A percentile compares a stretch with the other conserved stretches of the same genome.
phyloP scores from a whole-genome alignment of 2,888 invertebrate species.

The Cyclophora albipunctata region DNA sequence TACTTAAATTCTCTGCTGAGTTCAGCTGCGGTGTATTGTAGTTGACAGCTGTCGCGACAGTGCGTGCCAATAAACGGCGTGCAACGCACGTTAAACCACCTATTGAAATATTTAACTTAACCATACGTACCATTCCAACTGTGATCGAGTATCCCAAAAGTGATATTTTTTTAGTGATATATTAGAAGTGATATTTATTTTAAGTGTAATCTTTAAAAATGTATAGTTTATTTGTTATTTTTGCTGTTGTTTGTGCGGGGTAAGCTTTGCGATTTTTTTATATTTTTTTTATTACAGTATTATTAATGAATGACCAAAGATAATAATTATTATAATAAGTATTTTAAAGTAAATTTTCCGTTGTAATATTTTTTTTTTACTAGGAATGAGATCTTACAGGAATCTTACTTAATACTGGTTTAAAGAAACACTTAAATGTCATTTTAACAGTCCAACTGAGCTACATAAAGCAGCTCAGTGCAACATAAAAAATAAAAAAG shows the following conservation, averaged over 20 bases:
- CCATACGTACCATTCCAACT: constrained; percentile 4
- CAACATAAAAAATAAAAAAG: too few species aligned
- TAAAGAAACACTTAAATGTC: too few species aligned
- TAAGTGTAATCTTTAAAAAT: constrained; percentile 10
- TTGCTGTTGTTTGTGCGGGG: constrained; percentile 18
- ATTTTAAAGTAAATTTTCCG: too few species aligned
- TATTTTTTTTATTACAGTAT: too few species aligned
- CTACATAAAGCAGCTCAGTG: too few species aligned
- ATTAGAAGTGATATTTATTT: constrained; percentile 14
- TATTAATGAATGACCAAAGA: too few species aligned
- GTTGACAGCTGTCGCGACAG: constrained; percentile 10
- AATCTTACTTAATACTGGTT: too few species aligned
- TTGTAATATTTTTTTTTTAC: too few species aligned
- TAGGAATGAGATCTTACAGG: too few species aligned
- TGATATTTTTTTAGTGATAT: constrained; percentile 2
- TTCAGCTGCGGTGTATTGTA: constrained; percentile 9
- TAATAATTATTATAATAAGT: too few species aligned
- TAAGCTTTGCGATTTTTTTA: constrained; percentile 4
- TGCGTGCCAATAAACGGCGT: constrained; percentile 11
- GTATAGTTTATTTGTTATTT: constrained; percentile 12
- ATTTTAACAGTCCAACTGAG: too few species aligned
- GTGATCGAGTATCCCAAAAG: constrained; percentile 1
- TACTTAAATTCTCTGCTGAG: constrained; percentile 14
- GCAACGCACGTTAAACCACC: constrained; percentile 14
- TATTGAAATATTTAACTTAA: constrained; percentile 1